Evolutionary conservation across 2,113 vertebrate genomes (phyloP), one percentile per base, ranked within the genome.

Genomic region (Hystrix brachyura): DNA sequence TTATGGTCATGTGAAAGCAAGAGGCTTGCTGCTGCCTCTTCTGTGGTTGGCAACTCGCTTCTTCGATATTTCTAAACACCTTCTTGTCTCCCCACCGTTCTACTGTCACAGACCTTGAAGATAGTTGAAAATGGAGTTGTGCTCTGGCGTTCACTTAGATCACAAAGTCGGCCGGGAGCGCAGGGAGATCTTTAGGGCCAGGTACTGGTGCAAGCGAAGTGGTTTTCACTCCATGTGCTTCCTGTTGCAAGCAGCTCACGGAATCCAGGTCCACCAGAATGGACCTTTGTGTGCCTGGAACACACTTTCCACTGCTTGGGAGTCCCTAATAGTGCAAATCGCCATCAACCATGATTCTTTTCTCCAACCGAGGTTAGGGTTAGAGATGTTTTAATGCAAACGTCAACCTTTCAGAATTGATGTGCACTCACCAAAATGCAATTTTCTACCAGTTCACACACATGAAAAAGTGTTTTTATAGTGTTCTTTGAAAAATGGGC

Each of bases 1-100:
- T 10, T 19, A 2, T 0, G n/a, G 7, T 27, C 1, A 1, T 0
- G 5, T 0, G 2, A 11, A 11, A 5, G 13, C 1, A 4, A n/a
- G 34, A 67, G 71, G 71, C 59, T 23, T 6, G 21, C 34, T 57
- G 17, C n/a, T 59, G 60, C 62, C 79, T 4, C 55, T 60, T 82
- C 18, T 34, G 43, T 46, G 48, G n/a, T 57, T 29, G 57, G 57
- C 46, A n/a, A 23, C 76, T 12, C 15, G 29, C 9, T 48, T 71
- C 92, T 81, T 51, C 53, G 1, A 0, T 74, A 7, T 71, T 90
- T 80, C n/a, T 72, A 59, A 69, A 65, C 3, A 34, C 9, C 0
- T 29, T 25, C 32, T 82, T 18, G 10, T 65, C 43, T 71, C 71
- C 12, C 18, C 27, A 0, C 38, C 27, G 4, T 57, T 21, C 59